These are phyloP conservation scores for Hyperoplus immaculatus DNA, from an alignment of 2,797 vertebrate genomes.

Conservation along the genomic window DNA sequence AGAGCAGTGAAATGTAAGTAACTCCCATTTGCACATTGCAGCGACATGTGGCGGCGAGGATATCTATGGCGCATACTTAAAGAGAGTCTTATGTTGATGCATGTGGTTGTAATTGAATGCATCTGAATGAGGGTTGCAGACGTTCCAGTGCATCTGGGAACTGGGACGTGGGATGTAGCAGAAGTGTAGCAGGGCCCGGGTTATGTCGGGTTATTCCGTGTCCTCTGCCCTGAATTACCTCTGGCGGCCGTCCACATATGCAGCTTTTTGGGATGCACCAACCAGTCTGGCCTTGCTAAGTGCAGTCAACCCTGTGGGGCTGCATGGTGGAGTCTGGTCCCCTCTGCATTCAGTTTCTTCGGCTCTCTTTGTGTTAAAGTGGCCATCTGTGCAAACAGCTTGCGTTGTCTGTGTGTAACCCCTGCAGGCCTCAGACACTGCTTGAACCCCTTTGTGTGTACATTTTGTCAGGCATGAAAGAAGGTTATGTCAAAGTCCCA, in stretches of 20 bases:
- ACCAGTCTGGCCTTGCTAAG: constrained; percentile 30
- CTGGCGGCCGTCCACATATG: constrained; percentile 51
- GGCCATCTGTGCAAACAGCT: constrained; percentile 82
- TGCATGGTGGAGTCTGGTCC: constrained; percentile 46
- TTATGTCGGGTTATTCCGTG: constrained; percentile 2
- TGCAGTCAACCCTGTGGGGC: constrained; percentile 45
- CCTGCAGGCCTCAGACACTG: constrained; percentile 45
- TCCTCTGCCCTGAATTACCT: constrained; percentile 51
- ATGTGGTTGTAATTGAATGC: constrained; percentile 57
- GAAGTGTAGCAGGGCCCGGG: constrained; percentile 52
- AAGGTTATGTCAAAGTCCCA: constrained; percentile 41
- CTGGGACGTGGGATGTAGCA: constrained; percentile 25
- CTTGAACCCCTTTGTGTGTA: constrained; percentile 50
- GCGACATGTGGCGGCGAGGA: constrained; percentile 32
- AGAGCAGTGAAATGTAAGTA: constrained; percentile 98
- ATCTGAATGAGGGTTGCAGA: constrained; percentile 57
- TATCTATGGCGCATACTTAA: constrained; percentile 12
- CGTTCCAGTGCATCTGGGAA: constrained; percentile 62
- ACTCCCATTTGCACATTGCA: constrained; percentile 34
- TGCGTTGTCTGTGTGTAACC: constrained; percentile 54
- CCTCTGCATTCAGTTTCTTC: constrained; percentile 57
- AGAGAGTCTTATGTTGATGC: constrained; percentile 49
- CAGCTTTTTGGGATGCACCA: constrained; percentile 32
- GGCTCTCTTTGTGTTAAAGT: constrained; percentile 63
- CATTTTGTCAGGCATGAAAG: constrained; percentile 42